Base-by-base conservation (phyloP, 2,113 vertebrate genomes). In the Brachionichthys hirsutus region DNA sequence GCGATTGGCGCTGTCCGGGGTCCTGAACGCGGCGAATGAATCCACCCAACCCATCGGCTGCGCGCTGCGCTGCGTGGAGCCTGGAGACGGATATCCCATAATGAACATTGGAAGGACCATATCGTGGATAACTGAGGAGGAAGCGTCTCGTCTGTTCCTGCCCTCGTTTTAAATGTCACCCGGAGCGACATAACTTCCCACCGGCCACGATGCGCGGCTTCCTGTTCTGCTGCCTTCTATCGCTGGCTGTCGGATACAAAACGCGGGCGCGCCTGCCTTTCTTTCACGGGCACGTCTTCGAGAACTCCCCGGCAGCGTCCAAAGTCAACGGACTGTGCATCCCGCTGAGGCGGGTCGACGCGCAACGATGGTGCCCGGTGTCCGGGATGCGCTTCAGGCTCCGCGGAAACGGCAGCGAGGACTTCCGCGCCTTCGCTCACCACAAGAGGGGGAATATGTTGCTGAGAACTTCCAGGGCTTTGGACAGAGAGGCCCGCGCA, bases 251-350 rank as follows among this genome's bases (percentile, higher is more conserved):
- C 56, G 89, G 87, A 77, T 84, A 71, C 52, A 83, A 85, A 59
- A 78, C 84, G 14, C 77, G 61, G 56, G 69, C 83, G 38, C 80
- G 78, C 40, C 72, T 71, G 52, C 90, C 93, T 44, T 88, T 92
- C 34, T 95, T 94, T 57, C 87, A 86, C 55, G 94, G 94, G 11
- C 92, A 93, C 50, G 88, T 95, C 52, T 90, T 87, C 63, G 94
- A 95, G 85, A 95, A 95, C 91, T 92, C 92, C 1, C 92, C 93
- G 15, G 35, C 82, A 62, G 93, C 92, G 56, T 92, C 93, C 0
- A 93, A 90, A 78, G 93, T 94, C 38, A 90, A 85, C 72, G 93
- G 94, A 67, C 86, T 94, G 40, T 93, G 82, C 82, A 87, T 94
- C 55, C 92, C 93, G 17, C 77, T 86, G 84, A 92, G 83, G 82